phyloP scores from a whole-genome alignment of 2,113 vertebrate species.

The Eubucco bourcierii region DNA sequence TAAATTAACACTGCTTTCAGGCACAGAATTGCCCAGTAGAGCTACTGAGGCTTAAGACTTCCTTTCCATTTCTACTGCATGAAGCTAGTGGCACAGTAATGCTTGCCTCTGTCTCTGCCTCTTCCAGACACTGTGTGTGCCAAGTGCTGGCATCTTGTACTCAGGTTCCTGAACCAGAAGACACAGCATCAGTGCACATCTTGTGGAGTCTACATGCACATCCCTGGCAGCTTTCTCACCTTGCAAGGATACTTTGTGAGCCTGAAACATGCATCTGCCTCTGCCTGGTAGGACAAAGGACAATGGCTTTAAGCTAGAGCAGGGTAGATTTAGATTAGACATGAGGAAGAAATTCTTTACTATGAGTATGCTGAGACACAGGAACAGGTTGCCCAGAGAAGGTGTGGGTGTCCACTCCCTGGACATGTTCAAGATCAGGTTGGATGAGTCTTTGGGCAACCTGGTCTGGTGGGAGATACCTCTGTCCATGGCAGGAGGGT shows the following conservation, averaged over 20 bases:
- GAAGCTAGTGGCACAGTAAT: not conserved
- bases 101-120: not conserved
- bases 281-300: no score
- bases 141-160: not conserved
- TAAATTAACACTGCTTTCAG: not conserved
- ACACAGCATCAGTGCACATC: not conserved
- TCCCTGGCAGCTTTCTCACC: not conserved
- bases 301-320: no score
- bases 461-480: no score
- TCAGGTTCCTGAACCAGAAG: not conserved
- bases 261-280: not conserved
- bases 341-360: no score
- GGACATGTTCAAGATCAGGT: no score
- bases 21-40: not conserved
- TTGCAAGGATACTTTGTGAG: not conserved
- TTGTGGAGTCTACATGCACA: not conserved
- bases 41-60: not conserved
- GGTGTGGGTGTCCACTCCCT: no score
- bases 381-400: no score
- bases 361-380: no score
- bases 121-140: fast-evolving
- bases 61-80: not conserved
- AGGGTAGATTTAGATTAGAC: no score
- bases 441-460: no score
- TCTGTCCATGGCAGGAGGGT: no score